Conservation (phyloP, 2,113 vertebrate genomes). For the Tursiops truncatus region DNA sequence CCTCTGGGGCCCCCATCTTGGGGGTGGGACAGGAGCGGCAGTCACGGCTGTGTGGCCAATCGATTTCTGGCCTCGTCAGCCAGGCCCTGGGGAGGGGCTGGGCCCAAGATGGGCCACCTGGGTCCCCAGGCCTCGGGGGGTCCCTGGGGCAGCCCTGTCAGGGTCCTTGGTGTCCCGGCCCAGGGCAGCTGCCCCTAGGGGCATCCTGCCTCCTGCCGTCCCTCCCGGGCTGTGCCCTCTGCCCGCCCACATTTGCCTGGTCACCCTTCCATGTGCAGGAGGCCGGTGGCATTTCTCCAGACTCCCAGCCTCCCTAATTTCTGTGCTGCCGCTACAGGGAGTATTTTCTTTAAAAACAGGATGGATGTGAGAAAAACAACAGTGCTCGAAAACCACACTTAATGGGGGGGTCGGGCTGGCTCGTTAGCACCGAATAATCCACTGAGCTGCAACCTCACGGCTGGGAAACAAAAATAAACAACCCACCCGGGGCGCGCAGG, state of each 20-base stretch:
- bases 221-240: not conserved
- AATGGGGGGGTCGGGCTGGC: slow-evolving; percentile 4
- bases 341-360: slow-evolving; percentile 78
- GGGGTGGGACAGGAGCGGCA: not conserved
- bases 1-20: not conserved
- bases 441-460: not conserved
- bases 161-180: not conserved
- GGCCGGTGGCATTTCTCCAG: not conserved
- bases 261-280: not conserved
- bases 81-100: not conserved
- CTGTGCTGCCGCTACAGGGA: not conserved
- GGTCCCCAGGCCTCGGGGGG: not conserved
- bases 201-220: not conserved
- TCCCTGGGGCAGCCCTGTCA: not conserved
- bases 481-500: not conserved
- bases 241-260: not conserved
- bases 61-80: slow-evolving; percentile 56
- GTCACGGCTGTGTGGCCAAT: slow-evolving; percentile 50
- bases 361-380: slow-evolving; percentile 70
- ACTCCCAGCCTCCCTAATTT: slow-evolving; percentile 49
- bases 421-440: slow-evolving; percentile 41
- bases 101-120: slow-evolving; percentile 64
- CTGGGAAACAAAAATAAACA: slow-evolving; percentile 15
- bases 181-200: not conserved
- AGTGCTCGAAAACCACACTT: slow-evolving; percentile 55